Base-by-base conservation (phyloP, 1,140 invertebrate genomes). In the Luehdorfia chinensis region DNA sequence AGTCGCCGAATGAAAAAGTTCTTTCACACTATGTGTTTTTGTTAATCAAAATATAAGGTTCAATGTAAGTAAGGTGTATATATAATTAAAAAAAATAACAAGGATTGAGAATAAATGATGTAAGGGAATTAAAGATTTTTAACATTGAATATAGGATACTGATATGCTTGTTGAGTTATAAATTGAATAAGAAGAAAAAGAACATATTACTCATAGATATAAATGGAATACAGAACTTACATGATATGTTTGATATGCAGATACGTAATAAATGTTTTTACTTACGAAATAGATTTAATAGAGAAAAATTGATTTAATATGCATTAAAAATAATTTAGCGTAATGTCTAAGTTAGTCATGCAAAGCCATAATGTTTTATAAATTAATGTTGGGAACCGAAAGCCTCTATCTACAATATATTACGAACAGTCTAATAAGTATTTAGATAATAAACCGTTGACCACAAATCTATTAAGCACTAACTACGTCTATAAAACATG, bases 331-430 rank as follows among this genome's bases (percentile, higher is more conserved):
- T 18, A 34, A 19, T 34, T 34, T 19, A 34, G 16, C 11, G 16
- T 18, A 34, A 34, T 34, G 33, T 13, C 15, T 12, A 49, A 31
- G 21, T 43, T 50, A 50, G 30, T 33, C 37, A 50, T 50, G 30
- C 28, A 34, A 43, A 43, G 30, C 30, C n/a, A 23, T 25, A 39
- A 21, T 2, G n/a, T 27, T 13, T 30, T 30, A 1, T 28, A 32
- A 49, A 39, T 34, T 23, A 43, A 34, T 34, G n/a, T 34, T 18
- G 19, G 2, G 21, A 28, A 18, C 39, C 13, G 11, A 28, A 28
- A 1, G 14, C 39, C 13, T 16, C 14, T n/a, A n/a, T n/a, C n/a
- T 41, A 28, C 37, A 27, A 41, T 23, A 16, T 41, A 36, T 9
- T 11, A 21, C 19, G n/a, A 8, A n/a, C 23, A 12, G 36, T 39